These are phyloP conservation scores for Erithacus rubecula DNA, from an alignment of 2,797 vertebrate species.

Conservation along the genomic window DNA sequence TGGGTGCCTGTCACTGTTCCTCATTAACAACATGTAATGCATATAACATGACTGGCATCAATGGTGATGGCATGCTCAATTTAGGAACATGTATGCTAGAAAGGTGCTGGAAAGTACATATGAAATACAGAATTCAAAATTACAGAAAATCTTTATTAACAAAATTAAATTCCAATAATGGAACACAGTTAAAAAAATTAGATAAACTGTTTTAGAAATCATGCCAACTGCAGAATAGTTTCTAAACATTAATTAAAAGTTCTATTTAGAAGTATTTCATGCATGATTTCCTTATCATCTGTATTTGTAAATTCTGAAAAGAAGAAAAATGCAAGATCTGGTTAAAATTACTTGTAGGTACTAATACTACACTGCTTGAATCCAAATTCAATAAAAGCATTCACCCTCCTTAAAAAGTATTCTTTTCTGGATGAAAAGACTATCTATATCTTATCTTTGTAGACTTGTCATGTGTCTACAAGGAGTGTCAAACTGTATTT, in stretches of 20 bases:
- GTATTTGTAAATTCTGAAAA: not conserved
- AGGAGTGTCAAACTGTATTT: constrained; percentile 78
- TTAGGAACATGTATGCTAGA: not conserved
- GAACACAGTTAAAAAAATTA: not conserved
- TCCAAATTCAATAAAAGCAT: constrained; percentile 64
- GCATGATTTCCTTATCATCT: constrained; percentile 24
- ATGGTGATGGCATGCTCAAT: not conserved
- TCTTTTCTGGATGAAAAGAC: constrained; percentile 75
- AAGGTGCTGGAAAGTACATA: not conserved
- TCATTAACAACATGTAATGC: not conserved
- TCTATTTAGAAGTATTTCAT: constrained; percentile 31
- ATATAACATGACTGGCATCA: not conserved
- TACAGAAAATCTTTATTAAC: not conserved
- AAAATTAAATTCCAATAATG: not conserved
- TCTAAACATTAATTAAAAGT: constrained; percentile 40
- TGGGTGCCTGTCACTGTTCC: not conserved
- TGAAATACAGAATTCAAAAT: not conserved
- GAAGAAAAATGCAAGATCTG: constrained; percentile 48
- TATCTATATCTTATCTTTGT: constrained; percentile 76
- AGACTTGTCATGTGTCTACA: constrained; percentile 76
- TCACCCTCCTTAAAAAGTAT: constrained; percentile 59
- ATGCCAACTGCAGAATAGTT: not conserved
- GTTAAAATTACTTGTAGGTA: constrained; percentile 52
- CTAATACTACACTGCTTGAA: constrained; percentile 61
- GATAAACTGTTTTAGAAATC: not conserved